phyloP scores from a whole-genome alignment of 2,797 vertebrate species.

The Macropus fuliginosus region DNA sequence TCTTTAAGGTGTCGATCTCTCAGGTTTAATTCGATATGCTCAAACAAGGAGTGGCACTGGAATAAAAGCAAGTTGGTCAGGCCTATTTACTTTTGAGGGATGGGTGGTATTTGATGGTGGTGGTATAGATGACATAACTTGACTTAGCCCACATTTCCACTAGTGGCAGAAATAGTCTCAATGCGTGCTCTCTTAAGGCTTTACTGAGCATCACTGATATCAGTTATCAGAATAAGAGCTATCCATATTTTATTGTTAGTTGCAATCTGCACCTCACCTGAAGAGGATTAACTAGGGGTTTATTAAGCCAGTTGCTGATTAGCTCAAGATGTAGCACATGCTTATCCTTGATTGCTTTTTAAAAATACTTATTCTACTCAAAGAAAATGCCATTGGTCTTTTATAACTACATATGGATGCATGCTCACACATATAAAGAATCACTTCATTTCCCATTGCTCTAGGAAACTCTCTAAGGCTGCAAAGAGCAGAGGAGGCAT shows the following conservation, averaged over 20 bases:
- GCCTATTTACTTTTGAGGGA: not conserved
- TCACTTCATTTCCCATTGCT: not conserved
- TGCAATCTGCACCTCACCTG: slow-evolving; percentile 67
- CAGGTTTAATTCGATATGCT: slow-evolving; percentile 26
- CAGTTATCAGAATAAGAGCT: slow-evolving; percentile 73
- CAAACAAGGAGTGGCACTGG: slow-evolving; percentile 40
- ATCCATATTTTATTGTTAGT: slow-evolving; percentile 71
- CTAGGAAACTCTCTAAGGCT: not conserved
- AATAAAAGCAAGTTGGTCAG: not conserved
- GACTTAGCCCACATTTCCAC: slow-evolving; percentile 36
- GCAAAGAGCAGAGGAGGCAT: not conserved
- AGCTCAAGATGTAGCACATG: slow-evolving; percentile 60
- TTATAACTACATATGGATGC: slow-evolving; percentile 25
- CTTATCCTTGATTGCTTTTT: slow-evolving; percentile 68
- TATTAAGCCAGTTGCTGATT: slow-evolving; percentile 66
- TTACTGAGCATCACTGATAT: slow-evolving; percentile 64
- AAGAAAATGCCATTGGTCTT: slow-evolving; percentile 48
- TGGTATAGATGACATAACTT: slow-evolving; percentile 40
- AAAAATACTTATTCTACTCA: slow-evolving; percentile 51
- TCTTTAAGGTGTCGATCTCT: slow-evolving; percentile 44
- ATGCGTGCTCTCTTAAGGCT: slow-evolving; percentile 43
- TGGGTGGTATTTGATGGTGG: slow-evolving; percentile 18
- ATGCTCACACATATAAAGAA: not conserved
- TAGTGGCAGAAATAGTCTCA: slow-evolving; percentile 8
- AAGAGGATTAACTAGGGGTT: slow-evolving; percentile 60